phyloP scores from a whole-genome alignment of 2,113 vertebrate genomes.

The Pavo muticus region DNA sequence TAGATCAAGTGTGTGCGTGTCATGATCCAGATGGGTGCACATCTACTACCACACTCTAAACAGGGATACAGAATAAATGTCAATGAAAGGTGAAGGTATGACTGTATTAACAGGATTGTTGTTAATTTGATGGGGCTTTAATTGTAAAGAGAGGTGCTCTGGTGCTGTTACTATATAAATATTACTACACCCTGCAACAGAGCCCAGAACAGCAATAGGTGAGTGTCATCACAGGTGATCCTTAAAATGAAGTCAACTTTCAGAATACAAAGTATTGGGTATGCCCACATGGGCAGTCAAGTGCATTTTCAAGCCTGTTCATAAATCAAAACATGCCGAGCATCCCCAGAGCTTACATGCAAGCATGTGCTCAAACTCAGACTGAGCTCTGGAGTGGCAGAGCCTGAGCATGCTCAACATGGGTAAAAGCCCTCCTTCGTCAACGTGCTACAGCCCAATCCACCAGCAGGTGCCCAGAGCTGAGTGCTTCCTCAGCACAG shows the following conservation, averaged over 20 bases:
- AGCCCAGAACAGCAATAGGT: slow-evolving; percentile 13
- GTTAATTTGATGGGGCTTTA: slow-evolving; percentile 21
- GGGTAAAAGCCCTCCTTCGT: slow-evolving; percentile 41
- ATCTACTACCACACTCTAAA: not conserved
- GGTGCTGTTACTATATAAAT: slow-evolving; percentile 26
- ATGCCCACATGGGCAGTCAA: slow-evolving; percentile 4
- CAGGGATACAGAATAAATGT: slow-evolving; percentile 7
- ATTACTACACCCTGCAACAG: not conserved
- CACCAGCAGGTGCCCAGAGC: slow-evolving; percentile 38
- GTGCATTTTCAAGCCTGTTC: slow-evolving; percentile 55
- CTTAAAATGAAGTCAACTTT: slow-evolving; percentile 6
- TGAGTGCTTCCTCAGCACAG: slow-evolving; percentile 27
- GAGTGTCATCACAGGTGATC: not conserved
- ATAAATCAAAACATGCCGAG: slow-evolving; percentile 54
- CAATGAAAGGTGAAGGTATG: slow-evolving; percentile 25
- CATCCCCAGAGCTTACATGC: slow-evolving; percentile 66
- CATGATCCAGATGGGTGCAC: slow-evolving; percentile 35
- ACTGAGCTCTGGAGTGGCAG: slow-evolving; percentile 62
- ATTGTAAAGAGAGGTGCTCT: slow-evolving; percentile 21
- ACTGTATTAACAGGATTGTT: not conserved
- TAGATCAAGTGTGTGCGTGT: not conserved
- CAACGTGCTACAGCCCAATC: slow-evolving; percentile 49
- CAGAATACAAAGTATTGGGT: not conserved
- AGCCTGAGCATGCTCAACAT: slow-evolving; percentile 57
- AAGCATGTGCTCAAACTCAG: slow-evolving; percentile 65